Conservation (phyloP, 2,113 vertebrate species). For the Pelodiscus sinensis region DNA sequence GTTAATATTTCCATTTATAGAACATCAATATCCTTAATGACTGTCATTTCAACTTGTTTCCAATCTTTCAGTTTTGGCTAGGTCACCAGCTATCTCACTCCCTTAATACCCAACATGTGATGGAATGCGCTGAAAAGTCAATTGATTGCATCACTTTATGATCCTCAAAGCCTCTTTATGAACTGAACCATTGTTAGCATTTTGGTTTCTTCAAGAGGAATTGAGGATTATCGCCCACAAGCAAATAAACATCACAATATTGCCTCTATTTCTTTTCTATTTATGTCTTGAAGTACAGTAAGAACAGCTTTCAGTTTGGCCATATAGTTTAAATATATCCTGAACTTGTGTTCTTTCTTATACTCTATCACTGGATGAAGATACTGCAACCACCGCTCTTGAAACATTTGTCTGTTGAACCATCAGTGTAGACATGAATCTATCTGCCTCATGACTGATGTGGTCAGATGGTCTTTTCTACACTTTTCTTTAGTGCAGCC, state of each 20-base stretch:
- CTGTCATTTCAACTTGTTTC: background rate
- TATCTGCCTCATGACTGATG: background rate
- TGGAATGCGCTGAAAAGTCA: background rate
- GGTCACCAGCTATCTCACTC: background rate
- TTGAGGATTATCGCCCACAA: background rate
- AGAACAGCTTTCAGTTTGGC: background rate
- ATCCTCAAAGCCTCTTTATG: background rate
- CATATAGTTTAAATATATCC: background rate
- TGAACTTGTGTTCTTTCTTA: background rate
- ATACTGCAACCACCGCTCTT: background rate
- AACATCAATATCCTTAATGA: background rate
- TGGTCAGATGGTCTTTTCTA: background rate
- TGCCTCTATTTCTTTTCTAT: background rate
- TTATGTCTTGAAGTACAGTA: background rate
- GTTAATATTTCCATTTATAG: background rate
- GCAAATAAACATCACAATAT: background rate
- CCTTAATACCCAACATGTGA: background rate
- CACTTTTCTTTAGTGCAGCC: background rate
- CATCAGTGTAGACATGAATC: background rate
- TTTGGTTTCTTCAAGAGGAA: background rate
- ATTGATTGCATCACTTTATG: background rate
- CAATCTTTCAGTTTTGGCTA: background rate
- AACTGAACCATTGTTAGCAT: background rate
- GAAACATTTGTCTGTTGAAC: background rate
- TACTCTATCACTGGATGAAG: background rate